These are phyloP conservation scores for Taurulus bubalis DNA, from an alignment of 2,113 vertebrate genomes.

Conservation along the genomic window DNA sequence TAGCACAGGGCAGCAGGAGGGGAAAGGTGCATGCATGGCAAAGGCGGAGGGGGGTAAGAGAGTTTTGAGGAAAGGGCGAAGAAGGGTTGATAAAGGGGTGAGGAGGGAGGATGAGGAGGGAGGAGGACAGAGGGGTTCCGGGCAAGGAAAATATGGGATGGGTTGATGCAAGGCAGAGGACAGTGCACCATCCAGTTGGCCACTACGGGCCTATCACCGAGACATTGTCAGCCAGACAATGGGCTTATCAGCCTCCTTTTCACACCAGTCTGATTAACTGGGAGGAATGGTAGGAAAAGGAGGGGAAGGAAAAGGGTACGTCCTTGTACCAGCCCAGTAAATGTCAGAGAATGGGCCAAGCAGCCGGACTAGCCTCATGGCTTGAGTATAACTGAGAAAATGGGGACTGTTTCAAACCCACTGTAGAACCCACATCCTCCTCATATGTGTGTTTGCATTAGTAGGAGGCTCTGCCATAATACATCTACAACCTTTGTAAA, in stretches of 20 bases:
- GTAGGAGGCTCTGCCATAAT: conserved; percentile 42
- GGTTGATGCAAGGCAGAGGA: conserved; percentile 72
- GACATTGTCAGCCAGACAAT: conserved; percentile 94
- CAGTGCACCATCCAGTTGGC: conserved; percentile 81
- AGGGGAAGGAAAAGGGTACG: conserved; percentile 86
- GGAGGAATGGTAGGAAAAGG: conserved; percentile 86
- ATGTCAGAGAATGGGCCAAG: conserved; percentile 90
- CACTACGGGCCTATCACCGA: conserved; percentile 89
- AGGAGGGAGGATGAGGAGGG: conserved; percentile 37
- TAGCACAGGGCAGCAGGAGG: conserved; percentile 41
- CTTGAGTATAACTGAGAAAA: conserved; percentile 51
- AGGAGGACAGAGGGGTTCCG: conserved; percentile 44
- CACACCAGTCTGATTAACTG: conserved; percentile 95
- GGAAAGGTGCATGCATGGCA: conserved; percentile 57
- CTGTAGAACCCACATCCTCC: conserved; percentile 29
- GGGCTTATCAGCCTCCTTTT: conserved; percentile 93
- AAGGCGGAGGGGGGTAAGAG: conserved; percentile 61
- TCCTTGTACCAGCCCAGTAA: conserved; percentile 90
- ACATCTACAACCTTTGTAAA: conserved; percentile 63
- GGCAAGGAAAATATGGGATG: conserved; percentile 68
- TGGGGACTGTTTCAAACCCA: conserved; percentile 52
- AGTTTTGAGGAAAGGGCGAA: conserved; percentile 68
- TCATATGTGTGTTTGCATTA: conserved; percentile 1
- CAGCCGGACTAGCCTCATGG: conserved; percentile 56
- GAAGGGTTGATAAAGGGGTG: conserved; percentile 63